Conservation (phyloP, 2,797 vertebrate species). For the Danionella dracula region DNA sequence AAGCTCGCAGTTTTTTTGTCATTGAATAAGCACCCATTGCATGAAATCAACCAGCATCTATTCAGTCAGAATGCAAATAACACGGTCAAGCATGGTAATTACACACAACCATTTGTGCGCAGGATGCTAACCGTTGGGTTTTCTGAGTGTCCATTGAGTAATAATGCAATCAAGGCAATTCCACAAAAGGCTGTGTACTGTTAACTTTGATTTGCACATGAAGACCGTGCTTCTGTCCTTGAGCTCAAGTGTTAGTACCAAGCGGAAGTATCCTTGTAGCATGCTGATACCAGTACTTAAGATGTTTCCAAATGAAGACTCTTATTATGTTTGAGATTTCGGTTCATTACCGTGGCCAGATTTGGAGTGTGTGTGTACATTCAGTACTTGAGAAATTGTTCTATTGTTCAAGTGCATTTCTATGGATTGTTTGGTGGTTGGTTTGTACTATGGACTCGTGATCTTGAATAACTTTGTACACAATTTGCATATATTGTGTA, state of each 20-base stretch:
- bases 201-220: slow-evolving; percentile 70
- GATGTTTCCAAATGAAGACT: slow-evolving; percentile 26
- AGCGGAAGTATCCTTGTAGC: slow-evolving; percentile 63
- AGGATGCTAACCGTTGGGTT: background rate
- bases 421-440: slow-evolving; percentile 64
- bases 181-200: slow-evolving; percentile 72
- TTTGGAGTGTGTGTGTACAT: slow-evolving; percentile 58
- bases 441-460: slow-evolving; percentile 59
- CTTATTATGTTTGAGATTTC: slow-evolving; percentile 36
- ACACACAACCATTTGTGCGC: background rate
- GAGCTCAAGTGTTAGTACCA: slow-evolving; percentile 48
- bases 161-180: slow-evolving; percentile 67
- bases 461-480: slow-evolving; percentile 56
- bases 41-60: background rate
- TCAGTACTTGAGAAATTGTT: slow-evolving; percentile 45
- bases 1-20: background rate
- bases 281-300: slow-evolving; percentile 49
- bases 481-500: slow-evolving; percentile 62
- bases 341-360: slow-evolving; percentile 26
- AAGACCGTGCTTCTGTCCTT: slow-evolving; percentile 49
- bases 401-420: slow-evolving; percentile 63
- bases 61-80: slow-evolving; percentile 23
- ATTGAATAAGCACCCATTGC: slow-evolving; percentile 29
- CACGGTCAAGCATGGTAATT: slow-evolving; percentile 1
- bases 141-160: slow-evolving; percentile 45